Base-by-base conservation (phyloP, 2,888 invertebrate genomes). In the Tenthredo livida region DNA sequence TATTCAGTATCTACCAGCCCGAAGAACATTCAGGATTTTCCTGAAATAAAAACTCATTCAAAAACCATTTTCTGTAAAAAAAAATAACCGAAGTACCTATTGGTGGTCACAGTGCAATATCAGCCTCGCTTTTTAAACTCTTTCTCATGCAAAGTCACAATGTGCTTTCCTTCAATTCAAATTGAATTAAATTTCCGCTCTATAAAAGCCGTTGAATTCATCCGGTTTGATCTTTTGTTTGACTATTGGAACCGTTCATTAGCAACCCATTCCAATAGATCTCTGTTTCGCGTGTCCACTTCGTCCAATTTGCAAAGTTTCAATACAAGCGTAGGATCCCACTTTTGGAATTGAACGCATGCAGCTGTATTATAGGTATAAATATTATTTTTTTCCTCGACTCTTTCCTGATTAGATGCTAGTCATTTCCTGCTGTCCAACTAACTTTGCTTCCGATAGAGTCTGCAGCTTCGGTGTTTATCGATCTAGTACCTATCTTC, bases 121-220 rank as follows among this genome's bases (percentile, higher is more conserved):
- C 17, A 33, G 17, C 1, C 67, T 29, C 17, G 17, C 33, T 33
- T 4, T 3, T 4, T 3, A 17, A 25, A 33, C 33, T 17, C 15
- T 67, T 67, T 29, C 67, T 33, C 33, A 67, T 67, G 67, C 67
- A 17, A 67, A 67, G 33, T 67, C 67, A 67, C 33, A 33, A 67
- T 33, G 15, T 67, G 33, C 33, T 33, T 67, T 67, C 25, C 17
- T 67, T 67, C 17, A 17, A 37, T 43, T 73, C 72, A 7, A 15
- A 43, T 43, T n/a, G 43, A 73, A 73, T 73, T 43, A 40, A 43
- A 73, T 40, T 43, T 9, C 10, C 12, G 1, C 72, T 73, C 5
- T 73, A n/a, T 73, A 21, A 73, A 17, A 21, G 15, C 43, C 43
- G 6, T 73, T 21, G 10, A 73, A 43, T 43, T 40, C n/a, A 43